Evolutionary conservation across 2,888 invertebrate genomes (phyloP), one percentile per base, ranked within the genome.

Genomic region (Noctua pronuba): DNA sequence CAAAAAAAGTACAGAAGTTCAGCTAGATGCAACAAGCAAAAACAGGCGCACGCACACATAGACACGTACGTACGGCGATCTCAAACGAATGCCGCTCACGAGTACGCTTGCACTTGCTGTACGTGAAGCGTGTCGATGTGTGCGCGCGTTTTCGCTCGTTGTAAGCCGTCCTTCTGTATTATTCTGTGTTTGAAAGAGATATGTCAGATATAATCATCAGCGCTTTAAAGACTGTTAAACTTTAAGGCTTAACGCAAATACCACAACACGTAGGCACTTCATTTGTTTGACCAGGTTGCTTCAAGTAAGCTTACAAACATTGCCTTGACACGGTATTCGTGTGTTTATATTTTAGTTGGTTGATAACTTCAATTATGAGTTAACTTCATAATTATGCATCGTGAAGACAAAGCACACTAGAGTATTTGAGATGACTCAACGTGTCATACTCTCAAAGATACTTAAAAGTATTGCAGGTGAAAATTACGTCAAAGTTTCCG

Each of bases 201-300:
- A 79, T 60, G 46, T n/a, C n/a, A n/a, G n/a, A n/a, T n/a, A n/a
- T n/a, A n/a, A 41, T 79, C 28, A 65, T 58, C 58, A 68, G 46
- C 18, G 6, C 31, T 31, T 79, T 21, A 38, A 13, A 5, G 69
- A 49, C 35, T 49, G 24, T 16, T 38, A 31, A 49, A 69, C 70
- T 60, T 79, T 49, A 69, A 68, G 49, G 6, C 31, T 4, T 28
- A 28, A 38, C 13, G 10, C 70, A 77, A 60, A 79, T 60, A 77
- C 80, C 52, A 21, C 80, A 44, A 52, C 62, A 79, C 24, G 44
- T 72, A 21, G 60, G 16, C 64, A 31, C 28, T 55, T 46, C 80
- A 80, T 80, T 72, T 80, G 80, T 72, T 79, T 71, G 44, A 18
- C 24, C 6, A 24, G 31, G 44, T 58, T 18, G 1, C 62, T 79